Percentiles rank a stretch among this genome's conserved stretches.
These are phyloP conservation scores for Dasyornis broadbenti DNA, from an alignment of 2,113 vertebrate genomes.

Conservation along the genomic window DNA sequence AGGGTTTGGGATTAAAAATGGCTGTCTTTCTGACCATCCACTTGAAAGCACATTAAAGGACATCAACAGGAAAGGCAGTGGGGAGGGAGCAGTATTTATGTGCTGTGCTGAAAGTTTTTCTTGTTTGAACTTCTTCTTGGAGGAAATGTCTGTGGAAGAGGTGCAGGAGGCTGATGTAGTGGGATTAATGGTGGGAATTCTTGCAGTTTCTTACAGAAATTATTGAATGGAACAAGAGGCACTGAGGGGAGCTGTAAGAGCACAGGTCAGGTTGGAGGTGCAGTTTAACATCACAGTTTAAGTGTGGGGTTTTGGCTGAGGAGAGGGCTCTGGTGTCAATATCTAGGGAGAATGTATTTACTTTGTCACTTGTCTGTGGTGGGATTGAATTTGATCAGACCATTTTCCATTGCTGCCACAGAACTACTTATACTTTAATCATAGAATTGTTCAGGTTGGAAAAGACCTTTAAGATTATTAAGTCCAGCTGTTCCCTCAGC, in stretches of 20 bases:
- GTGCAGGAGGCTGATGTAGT: not conserved
- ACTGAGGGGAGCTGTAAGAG: too few species aligned
- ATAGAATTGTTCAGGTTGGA: not conserved
- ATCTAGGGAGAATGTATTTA: not conserved
- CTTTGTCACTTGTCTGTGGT: too few species aligned
- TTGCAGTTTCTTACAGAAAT: not conserved
- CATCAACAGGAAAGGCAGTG: not conserved
- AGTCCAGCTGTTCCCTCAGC: not conserved
- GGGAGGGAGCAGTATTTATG: not conserved
- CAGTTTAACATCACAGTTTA: not conserved
- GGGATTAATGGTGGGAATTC: not conserved
- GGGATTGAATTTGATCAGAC: not conserved
- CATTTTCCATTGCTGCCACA: not conserved
- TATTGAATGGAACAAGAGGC: too few species aligned
- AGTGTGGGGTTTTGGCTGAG: fast-evolving
- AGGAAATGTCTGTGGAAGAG: not conserved
- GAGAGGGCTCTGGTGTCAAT: not conserved
- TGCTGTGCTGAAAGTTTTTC: not conserved
- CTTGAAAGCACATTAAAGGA: not conserved
- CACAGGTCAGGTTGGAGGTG: fast-evolving
- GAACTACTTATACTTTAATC: too few species aligned
- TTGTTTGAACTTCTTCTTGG: not conserved
- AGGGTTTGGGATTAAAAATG: not conserved
- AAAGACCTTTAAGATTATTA: not conserved
- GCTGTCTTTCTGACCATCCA: not conserved